These are phyloP conservation scores for Brachyhypopomus gauderio DNA, from an alignment of 2,113 vertebrate species.

Conservation along the genomic window DNA sequence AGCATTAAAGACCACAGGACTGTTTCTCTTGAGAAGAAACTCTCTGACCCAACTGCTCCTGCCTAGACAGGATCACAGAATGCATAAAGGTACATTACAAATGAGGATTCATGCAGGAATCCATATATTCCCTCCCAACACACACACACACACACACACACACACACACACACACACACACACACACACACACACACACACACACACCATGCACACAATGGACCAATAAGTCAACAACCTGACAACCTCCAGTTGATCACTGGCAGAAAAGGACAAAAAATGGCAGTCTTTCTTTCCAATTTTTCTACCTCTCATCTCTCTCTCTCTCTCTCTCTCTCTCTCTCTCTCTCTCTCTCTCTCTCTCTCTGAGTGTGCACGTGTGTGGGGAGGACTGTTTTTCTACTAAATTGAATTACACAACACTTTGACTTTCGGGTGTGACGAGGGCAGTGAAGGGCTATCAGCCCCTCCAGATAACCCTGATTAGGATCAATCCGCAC, in stretches of 20 bases:
- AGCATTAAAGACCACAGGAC: not conserved
- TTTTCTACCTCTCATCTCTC: not conserved
- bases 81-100: slow-evolving; percentile 21
- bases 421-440: slow-evolving; percentile 57
- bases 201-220: not conserved
- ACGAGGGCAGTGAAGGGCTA: slow-evolving; percentile 58
- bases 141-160: slow-evolving; percentile 22
- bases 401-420: slow-evolving; percentile 61
- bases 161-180: slow-evolving; percentile 13
- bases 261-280: slow-evolving; percentile 25
- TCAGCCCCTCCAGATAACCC: slow-evolving; percentile 55
- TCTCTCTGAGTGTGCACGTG: slow-evolving; percentile 19
- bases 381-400: slow-evolving; percentile 32
- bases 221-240: slow-evolving; percentile 22
- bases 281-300: slow-evolving; percentile 39
- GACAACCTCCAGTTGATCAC: slow-evolving; percentile 23
- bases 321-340: not conserved
- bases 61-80: slow-evolving; percentile 19
- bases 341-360: not conserved
- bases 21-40: not conserved
- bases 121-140: not conserved
- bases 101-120: not conserved
- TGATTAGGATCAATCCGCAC: slow-evolving; percentile 58
- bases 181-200: slow-evolving; percentile 18
- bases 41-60: slow-evolving; percentile 1